phyloP scores from a whole-genome alignment of 2,888 invertebrate genomes.

The Cerastoderma edule region DNA sequence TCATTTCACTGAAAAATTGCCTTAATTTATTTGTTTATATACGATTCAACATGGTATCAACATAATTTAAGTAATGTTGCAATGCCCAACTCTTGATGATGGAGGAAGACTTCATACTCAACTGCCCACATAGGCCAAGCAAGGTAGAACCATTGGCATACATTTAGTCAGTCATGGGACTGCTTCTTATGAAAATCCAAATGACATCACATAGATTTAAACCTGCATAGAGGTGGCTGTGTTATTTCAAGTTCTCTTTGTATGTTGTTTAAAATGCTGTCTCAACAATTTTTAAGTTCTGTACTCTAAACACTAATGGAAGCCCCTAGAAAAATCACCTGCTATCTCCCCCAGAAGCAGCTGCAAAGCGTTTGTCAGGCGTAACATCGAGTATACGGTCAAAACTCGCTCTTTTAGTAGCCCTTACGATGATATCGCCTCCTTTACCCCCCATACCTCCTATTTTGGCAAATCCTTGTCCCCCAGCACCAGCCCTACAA shows the following conservation, averaged over 20 bases:
- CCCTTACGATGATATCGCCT: constrained; percentile 90
- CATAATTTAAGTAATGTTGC: too few relatives aligned
- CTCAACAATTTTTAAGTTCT: not conserved
- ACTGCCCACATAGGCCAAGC: too few relatives aligned
- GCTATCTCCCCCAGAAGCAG: constrained; percentile 91
- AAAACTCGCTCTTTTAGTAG: constrained; percentile 76
- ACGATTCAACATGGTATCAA: too few relatives aligned
- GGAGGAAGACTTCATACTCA: too few relatives aligned
- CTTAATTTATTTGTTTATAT: too few relatives aligned
- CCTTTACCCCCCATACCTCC: constrained; percentile 96
- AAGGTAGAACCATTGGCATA: too few relatives aligned
- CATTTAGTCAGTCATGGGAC: too few relatives aligned
- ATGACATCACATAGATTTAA: not conserved
- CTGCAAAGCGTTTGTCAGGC: constrained; percentile 87
- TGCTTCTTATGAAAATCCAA: not conserved
- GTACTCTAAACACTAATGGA: not conserved
- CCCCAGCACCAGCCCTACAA: constrained; percentile 93
- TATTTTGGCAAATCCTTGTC: constrained; percentile 90
- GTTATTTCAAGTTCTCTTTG: too few relatives aligned
- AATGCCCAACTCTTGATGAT: too few relatives aligned
- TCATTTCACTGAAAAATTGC: too few relatives aligned
- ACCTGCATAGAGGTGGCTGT: not conserved
- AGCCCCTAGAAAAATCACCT: constrained; percentile 78
- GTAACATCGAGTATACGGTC: constrained; percentile 83
- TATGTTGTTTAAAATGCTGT: too few relatives aligned